Evolutionary conservation across 2,113 vertebrate genomes (phyloP), one percentile per base, ranked within the genome.

Genomic region (Phoxinus phoxinus): DNA sequence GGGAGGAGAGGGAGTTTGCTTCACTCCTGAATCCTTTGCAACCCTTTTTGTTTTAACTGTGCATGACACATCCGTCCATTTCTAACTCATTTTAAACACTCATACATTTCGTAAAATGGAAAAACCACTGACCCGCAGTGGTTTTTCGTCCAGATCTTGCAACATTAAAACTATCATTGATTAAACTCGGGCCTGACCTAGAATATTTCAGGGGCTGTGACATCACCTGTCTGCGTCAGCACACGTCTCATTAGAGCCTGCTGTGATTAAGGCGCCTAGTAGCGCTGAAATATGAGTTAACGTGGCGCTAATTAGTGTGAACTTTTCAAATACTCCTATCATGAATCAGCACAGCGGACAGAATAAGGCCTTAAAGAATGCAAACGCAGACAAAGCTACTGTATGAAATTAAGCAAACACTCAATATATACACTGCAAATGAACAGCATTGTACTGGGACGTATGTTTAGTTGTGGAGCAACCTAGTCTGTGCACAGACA

Each of bases 271-370:
- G 75, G 21, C 12, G 1, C 27, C 13, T 27, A 35, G 59, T 69
- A 67, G 58, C 32, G 7, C 85, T 86, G 87, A 90, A 81, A 30
- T 37, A 86, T 81, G 88, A 87, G 41, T 48, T 72, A 85, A 81
- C 83, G 82, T 41, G 3, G 78, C 7, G 2, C 84, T 91, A 93
- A 93, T 88, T 77, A 92, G 89, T 82, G 81, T 79, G 61, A 91
- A 88, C 88, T 88, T 84, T 87, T 67, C 46, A 89, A 83, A 75
- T 87, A 81, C 88, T 35, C 79, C 84, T n/a, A n/a, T 32, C 27
- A 87, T 88, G 87, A 90, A 87, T 89, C 89, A 90, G 87, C 87
- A 61, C 67, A 71, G 67, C n/a, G 85, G 91, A 92, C 84, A 87
- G 90, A 93, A 91, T 88, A 69, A 72, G 89, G 86, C 15, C 71